These are phyloP conservation scores for Patella ulyssiponensis DNA, from an alignment of 2,888 invertebrate genomes.

Conservation along the genomic window DNA sequence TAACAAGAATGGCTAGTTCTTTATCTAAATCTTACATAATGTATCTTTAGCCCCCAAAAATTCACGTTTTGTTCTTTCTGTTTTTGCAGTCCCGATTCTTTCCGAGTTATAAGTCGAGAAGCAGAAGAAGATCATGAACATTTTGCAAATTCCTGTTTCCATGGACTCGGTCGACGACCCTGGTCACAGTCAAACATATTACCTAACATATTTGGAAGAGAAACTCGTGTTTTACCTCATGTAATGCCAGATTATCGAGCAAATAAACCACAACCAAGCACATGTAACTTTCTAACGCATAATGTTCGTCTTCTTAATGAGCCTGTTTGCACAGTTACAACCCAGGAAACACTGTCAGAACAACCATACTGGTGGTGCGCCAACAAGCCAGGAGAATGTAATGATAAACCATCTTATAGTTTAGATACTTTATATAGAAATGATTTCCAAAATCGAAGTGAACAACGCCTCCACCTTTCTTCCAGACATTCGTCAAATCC, in stretches of 20 bases:
- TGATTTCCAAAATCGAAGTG: slow-evolving; percentile 52
- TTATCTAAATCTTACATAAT: no score
- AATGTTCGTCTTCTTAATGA: slow-evolving; percentile 66
- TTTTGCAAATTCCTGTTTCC: slow-evolving; percentile 29
- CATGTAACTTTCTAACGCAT: slow-evolving; percentile 63
- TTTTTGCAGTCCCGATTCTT: slow-evolving; percentile 65
- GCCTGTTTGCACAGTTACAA: slow-evolving; percentile 67
- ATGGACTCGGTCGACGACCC: slow-evolving; percentile 11
- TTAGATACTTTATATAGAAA: slow-evolving; percentile 59
- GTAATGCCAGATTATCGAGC: slow-evolving; percentile 45
- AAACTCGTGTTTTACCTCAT: slow-evolving; percentile 43
- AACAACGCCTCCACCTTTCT: slow-evolving; percentile 38
- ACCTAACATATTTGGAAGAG: slow-evolving; percentile 51
- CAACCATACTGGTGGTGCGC: slow-evolving; percentile 66
- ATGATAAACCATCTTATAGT: slow-evolving; percentile 55
- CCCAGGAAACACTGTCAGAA: slow-evolving; percentile 49
- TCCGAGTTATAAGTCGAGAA: slow-evolving; percentile 64
- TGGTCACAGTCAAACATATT: slow-evolving; percentile 31
- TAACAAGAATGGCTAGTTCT: no score
- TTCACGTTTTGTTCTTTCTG: no score
- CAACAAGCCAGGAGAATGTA: slow-evolving; percentile 47
- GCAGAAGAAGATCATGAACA: slow-evolving; percentile 57
- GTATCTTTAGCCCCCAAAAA: no score
- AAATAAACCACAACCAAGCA: slow-evolving; percentile 62
- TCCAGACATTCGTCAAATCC: slow-evolving; percentile 59